phyloP scores from a whole-genome alignment of 2,113 vertebrate species.

The Ciconia stormi region DNA sequence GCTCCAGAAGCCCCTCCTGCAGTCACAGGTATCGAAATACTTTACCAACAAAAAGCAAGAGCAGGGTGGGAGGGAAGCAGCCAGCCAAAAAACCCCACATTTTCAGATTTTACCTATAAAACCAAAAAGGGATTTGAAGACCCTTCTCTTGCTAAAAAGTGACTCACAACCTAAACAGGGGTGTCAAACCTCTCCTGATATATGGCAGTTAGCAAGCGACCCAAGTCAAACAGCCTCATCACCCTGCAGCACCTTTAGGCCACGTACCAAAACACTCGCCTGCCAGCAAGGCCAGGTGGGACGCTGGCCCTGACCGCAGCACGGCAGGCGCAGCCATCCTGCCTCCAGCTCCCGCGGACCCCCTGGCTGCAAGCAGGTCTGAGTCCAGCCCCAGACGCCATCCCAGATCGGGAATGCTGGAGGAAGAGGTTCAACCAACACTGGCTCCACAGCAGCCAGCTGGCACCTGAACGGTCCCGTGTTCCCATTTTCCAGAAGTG shows the following conservation, averaged over 20 bases:
- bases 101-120: not conserved
- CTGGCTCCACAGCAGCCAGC: not conserved
- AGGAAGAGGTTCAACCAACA: not conserved
- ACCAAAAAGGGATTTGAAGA: not conserved
- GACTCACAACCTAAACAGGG: not conserved
- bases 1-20: not conserved
- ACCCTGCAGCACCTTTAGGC: not conserved
- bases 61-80: rapidly evolving
- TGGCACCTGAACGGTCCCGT: rapidly evolving
- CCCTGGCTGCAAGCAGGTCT: not conserved
- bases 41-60: not conserved
- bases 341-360: rapidly evolving
- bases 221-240: not conserved
- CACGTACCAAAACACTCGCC: not conserved
- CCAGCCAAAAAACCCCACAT: not conserved
- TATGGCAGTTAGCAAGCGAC: rapidly evolving
- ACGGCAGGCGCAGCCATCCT: rapidly evolving
- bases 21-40: not conserved
- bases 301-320: not conserved
- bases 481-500: not conserved
- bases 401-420: rapidly evolving
- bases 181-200: not conserved
- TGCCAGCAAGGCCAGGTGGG: rapidly evolving
- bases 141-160: not conserved
- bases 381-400: not conserved